phyloP scores from a whole-genome alignment of 23 tunicate genomes.

The Styela clava region DNA sequence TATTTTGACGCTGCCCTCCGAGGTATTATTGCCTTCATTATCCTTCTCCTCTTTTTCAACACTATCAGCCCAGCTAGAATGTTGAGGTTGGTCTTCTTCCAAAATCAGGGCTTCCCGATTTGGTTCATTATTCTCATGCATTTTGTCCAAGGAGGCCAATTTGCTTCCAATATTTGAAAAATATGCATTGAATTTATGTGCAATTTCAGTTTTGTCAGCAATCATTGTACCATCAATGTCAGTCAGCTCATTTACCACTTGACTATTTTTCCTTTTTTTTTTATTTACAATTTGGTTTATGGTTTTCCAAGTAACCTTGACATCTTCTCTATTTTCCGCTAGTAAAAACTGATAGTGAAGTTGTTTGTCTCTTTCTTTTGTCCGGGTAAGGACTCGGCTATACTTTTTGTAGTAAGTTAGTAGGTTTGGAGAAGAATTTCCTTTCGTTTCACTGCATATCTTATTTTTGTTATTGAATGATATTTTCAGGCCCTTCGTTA shows the following conservation, averaged over 20 bases:
- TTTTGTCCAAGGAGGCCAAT: neutral
- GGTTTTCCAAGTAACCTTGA: neutral
- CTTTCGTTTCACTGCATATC: neutral
- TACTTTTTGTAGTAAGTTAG: neutral
- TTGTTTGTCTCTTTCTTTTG: neutral
- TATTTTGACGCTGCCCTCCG: too few relatives aligned
- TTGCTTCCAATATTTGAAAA: neutral
- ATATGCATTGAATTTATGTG: neutral
- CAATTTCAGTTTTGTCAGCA: neutral
- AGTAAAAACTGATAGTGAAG: neutral
- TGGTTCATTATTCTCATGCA: too few relatives aligned
- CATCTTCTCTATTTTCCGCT: neutral
- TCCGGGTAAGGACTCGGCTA: neutral
- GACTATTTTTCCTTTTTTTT: neutral
- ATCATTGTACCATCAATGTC: neutral
- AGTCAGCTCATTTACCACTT: neutral
- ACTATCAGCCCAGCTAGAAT: too few relatives aligned
- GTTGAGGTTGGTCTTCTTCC: too few relatives aligned
- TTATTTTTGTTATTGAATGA: neutral
- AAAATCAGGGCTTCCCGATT: too few relatives aligned
- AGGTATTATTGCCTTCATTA: too few relatives aligned
- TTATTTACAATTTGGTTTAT: too few relatives aligned
- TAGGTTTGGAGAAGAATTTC: neutral
- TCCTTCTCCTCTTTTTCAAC: too few relatives aligned
- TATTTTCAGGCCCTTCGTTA: neutral